These are phyloP conservation scores for Phyllotreta cruciferae DNA, from an alignment of 2,888 invertebrate species.

Conservation along the genomic window DNA sequence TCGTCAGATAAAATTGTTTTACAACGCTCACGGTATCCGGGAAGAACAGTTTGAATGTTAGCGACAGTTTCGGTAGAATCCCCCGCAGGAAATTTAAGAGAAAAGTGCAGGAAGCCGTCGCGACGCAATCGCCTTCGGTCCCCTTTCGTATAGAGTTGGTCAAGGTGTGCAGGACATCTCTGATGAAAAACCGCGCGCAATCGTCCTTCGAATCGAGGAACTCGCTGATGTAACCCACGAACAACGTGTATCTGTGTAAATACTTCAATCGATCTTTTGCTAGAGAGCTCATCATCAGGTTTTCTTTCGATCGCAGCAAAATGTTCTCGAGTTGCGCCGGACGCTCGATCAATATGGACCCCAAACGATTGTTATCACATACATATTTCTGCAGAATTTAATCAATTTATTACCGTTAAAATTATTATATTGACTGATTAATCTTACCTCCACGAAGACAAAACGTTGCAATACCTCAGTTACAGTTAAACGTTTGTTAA, in stretches of 20 bases:
- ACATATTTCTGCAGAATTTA: slow-evolving; percentile 56
- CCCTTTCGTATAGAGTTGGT: slow-evolving; percentile 62
- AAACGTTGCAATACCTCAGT: slow-evolving; percentile 52
- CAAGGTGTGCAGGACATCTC: slow-evolving; percentile 65
- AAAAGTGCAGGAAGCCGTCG: slow-evolving; percentile 55
- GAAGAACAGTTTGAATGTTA: slow-evolving; percentile 62
- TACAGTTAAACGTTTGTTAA: slow-evolving; percentile 53
- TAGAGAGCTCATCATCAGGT: slow-evolving; percentile 63
- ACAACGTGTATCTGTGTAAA: slow-evolving; percentile 65
- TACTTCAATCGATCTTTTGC: slow-evolving; percentile 64
- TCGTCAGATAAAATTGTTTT: slow-evolving; percentile 47
- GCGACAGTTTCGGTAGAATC: slow-evolving; percentile 59
- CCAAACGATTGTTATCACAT: slow-evolving; percentile 37
- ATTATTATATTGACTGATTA: too few species aligned
- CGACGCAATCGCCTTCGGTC: slow-evolving; percentile 51
- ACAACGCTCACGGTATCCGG: slow-evolving; percentile 64
- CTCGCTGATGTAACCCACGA: slow-evolving; percentile 61
- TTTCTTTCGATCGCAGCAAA: slow-evolving; percentile 56
- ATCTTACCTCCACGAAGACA: slow-evolving; percentile 46
- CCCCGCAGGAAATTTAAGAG: slow-evolving; percentile 60
- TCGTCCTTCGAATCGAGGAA: slow-evolving; percentile 52
- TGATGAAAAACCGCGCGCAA: slow-evolving; percentile 64
- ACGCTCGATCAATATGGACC: slow-evolving; percentile 36
- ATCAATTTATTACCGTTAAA: too few species aligned
- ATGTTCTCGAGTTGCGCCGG: slow-evolving; percentile 48